Conservation (phyloP, 1,140 invertebrate species). For the Pinna nobilis region DNA sequence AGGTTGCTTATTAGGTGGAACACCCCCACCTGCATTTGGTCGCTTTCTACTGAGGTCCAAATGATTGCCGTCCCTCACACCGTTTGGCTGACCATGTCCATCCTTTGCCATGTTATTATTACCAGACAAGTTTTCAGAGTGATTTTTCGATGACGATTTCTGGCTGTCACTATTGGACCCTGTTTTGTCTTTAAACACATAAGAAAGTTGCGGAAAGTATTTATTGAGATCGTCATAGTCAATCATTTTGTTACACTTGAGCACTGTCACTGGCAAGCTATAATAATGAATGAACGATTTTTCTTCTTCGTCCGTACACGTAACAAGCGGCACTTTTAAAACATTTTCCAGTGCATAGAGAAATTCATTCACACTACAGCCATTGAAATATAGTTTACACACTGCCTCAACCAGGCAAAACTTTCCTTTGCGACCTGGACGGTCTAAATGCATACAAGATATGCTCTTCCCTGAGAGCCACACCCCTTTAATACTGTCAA, state of each 20-base stretch:
- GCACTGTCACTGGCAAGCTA: slow-evolving; percentile 62
- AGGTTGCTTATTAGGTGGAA: slow-evolving; percentile 16
- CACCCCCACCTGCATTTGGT: background rate
- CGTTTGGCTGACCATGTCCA: background rate
- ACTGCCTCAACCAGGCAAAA: slow-evolving; percentile 70
- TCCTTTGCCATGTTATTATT: background rate
- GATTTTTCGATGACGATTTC: slow-evolving; percentile 1
- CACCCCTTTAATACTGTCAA: slow-evolving; percentile 60
- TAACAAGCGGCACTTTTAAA: slow-evolving; percentile 59
- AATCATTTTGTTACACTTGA: slow-evolving; percentile 71
- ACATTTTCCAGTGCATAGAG: slow-evolving; percentile 66
- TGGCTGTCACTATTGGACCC: slow-evolving; percentile 32
- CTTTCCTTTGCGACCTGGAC: slow-evolving; percentile 48
- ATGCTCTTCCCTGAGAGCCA: slow-evolving; percentile 68
- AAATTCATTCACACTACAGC: slow-evolving; percentile 68
- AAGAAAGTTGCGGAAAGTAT: slow-evolving; percentile 67
- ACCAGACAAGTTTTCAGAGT: background rate
- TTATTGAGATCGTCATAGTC: slow-evolving; percentile 61
- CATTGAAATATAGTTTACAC: slow-evolving; percentile 68
- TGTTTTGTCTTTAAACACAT: slow-evolving; percentile 61
- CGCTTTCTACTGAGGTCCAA: slow-evolving; percentile 19
- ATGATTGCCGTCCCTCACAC: slow-evolving; percentile 3
- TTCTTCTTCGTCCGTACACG: slow-evolving; percentile 65
- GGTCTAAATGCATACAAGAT: slow-evolving; percentile 61
- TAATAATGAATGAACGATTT: slow-evolving; percentile 71